phyloP scores from a whole-genome alignment of 2,888 invertebrate genomes.

The Epinotia bilunana region DNA sequence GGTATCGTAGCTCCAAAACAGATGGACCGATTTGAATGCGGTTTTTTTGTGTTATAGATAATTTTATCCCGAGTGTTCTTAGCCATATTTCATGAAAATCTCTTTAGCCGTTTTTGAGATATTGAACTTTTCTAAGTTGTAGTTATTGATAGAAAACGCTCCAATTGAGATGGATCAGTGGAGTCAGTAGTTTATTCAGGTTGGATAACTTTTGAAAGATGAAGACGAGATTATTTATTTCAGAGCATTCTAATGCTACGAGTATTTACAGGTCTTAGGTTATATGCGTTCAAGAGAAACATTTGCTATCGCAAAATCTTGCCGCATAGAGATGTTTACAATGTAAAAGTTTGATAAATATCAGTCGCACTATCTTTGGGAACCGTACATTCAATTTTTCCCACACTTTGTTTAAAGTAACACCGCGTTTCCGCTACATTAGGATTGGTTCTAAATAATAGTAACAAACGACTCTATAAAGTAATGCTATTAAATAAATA shows the following conservation, averaged over 20 bases:
- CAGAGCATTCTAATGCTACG: too few species aligned
- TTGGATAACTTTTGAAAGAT: background rate
- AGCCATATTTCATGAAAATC: too few species aligned
- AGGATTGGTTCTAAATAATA: background rate
- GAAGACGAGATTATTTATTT: background rate
- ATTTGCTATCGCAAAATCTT: background rate
- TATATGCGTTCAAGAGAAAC: background rate
- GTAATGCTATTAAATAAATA: background rate
- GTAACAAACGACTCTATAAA: conserved; percentile 3
- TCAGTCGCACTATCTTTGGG: conserved; percentile 4
- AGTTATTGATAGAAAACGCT: too few species aligned
- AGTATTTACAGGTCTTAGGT: background rate
- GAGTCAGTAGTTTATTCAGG: too few species aligned
- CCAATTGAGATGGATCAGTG: background rate
- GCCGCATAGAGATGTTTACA: background rate
- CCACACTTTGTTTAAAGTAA: conserved; percentile 13
- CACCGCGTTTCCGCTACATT: conserved; percentile 1
- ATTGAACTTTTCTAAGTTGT: too few species aligned
- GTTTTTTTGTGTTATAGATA: too few species aligned
- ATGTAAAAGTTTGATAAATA: conserved; percentile 14
- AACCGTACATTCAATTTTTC: conserved; percentile 12
- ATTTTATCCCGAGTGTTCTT: too few species aligned
- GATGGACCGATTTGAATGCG: too few species aligned
- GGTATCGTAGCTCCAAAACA: too few species aligned
- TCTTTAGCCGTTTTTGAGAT: too few species aligned